Conservation (phyloP, 2,888 invertebrate species). For the Hydrotaea diabolus region DNA sequence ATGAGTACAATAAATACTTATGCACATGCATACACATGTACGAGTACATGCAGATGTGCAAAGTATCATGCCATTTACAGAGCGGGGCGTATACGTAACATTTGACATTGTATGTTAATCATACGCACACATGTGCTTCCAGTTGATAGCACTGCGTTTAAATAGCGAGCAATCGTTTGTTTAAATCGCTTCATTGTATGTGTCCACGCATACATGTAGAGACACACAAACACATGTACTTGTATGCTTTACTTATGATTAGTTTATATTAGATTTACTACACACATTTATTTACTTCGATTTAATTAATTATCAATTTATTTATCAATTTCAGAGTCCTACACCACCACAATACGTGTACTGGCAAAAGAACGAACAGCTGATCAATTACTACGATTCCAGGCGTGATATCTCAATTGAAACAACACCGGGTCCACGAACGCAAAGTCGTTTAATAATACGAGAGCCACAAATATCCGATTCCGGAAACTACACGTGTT, state of each 20-base stretch:
- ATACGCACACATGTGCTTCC: conserved; percentile 3
- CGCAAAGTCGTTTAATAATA: conserved; percentile 92
- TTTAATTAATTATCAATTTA: too few species aligned
- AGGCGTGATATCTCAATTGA: conserved; percentile 91
- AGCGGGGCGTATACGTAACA: not conserved
- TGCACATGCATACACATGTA: not conserved
- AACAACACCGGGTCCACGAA: conserved; percentile 91
- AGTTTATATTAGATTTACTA: too few species aligned
- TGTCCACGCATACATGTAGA: too few species aligned
- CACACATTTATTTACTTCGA: too few species aligned
- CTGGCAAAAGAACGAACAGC: conserved; percentile 96
- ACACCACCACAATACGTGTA: conserved; percentile 96
- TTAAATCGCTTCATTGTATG: too few species aligned
- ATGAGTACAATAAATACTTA: not conserved
- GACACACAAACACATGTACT: too few species aligned
- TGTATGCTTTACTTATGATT: too few species aligned
- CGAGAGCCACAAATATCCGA: conserved; percentile 90
- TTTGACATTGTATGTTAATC: not conserved
- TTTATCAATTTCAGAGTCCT: conserved; percentile 86
- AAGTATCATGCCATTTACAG: too few species aligned
- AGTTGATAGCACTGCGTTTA: not conserved
- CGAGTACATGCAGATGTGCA: too few species aligned
- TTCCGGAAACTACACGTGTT: conserved; percentile 95
- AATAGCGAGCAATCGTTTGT: too few species aligned
- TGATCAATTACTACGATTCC: conserved; percentile 95